A percentile compares a stretch with the other conserved stretches of the same genome.
Conservation (phyloP, 2,888 invertebrate genomes). For the Phortica okadai region DNA sequence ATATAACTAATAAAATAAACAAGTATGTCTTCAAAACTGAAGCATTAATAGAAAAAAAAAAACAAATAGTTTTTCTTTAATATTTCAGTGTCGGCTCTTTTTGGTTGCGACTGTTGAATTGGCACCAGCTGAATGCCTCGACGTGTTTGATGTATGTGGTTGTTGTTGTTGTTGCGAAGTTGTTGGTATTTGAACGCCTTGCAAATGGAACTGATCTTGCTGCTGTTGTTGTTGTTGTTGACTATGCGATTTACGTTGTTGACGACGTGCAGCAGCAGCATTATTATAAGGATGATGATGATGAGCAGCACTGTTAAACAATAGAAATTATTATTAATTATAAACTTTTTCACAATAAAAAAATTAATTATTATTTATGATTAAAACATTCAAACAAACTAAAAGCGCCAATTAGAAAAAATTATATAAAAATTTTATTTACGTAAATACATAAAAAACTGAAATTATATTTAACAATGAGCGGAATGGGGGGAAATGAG, state of each 20-base stretch:
- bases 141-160: background rate
- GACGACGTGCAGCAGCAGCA: constrained; percentile 70
- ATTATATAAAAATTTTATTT: background rate
- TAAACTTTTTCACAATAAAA: background rate
- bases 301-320: constrained; percentile 63
- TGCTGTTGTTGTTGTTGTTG: constrained; percentile 51
- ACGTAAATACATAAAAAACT: background rate
- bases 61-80: background rate
- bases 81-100: constrained; percentile 39
- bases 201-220: constrained; percentile 33
- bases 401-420: constrained; percentile 19
- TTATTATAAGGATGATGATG: constrained; percentile 77
- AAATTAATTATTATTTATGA: constrained; percentile 1
- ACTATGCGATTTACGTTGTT: constrained; percentile 71
- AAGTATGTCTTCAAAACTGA: background rate
- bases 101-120: constrained; percentile 46
- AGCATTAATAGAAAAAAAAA: background rate
- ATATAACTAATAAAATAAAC: background rate
- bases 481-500: background rate
- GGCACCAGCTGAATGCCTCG: no score
- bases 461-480: background rate
- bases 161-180: constrained; percentile 12
- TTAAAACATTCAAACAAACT: constrained; percentile 26
- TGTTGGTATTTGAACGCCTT: constrained; percentile 25
- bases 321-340: constrained; percentile 28